Conservation (phyloP, 2,888 invertebrate species). For the Creontiades dilutus region DNA sequence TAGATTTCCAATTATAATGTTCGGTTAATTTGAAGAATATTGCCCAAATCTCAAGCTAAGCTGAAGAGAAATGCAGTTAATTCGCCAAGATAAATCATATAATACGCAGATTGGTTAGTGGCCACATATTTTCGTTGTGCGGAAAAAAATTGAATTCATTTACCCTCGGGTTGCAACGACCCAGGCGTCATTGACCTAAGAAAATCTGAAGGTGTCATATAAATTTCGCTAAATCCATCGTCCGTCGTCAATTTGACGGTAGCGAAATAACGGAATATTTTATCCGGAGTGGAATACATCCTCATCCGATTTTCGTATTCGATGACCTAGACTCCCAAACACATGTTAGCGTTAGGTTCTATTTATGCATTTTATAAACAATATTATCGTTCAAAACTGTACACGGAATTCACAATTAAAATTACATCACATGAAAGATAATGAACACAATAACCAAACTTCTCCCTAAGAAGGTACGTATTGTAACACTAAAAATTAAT, state of each 20-base stretch:
- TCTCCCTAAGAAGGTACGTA: no score
- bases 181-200: slow-evolving; percentile 97
- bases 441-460: no score
- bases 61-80: not conserved
- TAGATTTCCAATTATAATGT: no score
- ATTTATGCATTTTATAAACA: no score
- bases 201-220: slow-evolving; percentile 99
- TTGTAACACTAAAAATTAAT: no score
- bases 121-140: not conserved
- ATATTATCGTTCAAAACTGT: no score
- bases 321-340: slow-evolving; percentile 86
- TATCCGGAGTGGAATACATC: slow-evolving; percentile 97
- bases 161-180: slow-evolving; percentile 98
- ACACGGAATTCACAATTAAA: no score
- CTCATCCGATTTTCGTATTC: slow-evolving; percentile 98
- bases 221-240: slow-evolving; percentile 85
- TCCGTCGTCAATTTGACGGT: slow-evolving; percentile 89
- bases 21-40: no score
- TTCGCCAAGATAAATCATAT: not conserved
- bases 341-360: not conserved
- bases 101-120: not conserved
- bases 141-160: slow-evolving; percentile 75
- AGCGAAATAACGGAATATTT: slow-evolving; percentile 99
- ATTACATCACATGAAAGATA: no score
- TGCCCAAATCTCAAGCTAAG: no score